Conservation (phyloP, 2,797 vertebrate species). For the Jordanella pulchra region DNA sequence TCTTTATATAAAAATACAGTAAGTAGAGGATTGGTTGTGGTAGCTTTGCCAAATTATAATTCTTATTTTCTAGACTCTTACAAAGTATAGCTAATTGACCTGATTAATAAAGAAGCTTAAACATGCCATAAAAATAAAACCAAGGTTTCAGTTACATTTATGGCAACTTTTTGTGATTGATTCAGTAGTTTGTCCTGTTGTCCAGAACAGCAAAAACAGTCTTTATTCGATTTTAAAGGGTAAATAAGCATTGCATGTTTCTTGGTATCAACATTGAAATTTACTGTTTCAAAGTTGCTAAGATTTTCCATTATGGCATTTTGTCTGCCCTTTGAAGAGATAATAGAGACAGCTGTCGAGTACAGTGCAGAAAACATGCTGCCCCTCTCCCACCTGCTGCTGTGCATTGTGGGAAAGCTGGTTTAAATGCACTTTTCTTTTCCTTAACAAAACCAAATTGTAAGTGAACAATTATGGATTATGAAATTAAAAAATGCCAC, state of each 20-base stretch:
- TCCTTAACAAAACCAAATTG: neutral
- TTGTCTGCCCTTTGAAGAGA: neutral
- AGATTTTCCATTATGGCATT: neutral
- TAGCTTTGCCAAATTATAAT: neutral
- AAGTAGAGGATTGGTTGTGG: neutral
- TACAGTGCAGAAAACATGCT: neutral
- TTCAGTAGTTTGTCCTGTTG: neutral
- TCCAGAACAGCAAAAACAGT: neutral
- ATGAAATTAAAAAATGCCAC: neutral
- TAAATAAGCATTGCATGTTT: neutral
- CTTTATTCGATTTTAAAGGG: neutral
- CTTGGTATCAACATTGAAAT: neutral
- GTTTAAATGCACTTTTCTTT: neutral
- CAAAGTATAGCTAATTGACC: neutral
- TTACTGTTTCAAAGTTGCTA: too few species aligned
- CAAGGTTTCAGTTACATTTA: neutral
- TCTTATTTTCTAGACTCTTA: neutral
- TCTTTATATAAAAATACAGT: neutral
- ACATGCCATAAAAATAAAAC: neutral
- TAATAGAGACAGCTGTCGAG: neutral
- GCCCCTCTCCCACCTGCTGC: neutral
- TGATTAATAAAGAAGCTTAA: neutral
- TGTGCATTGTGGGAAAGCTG: too few species aligned
- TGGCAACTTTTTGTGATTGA: neutral
- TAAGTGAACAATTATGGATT: neutral